A percentile compares a stretch with the other conserved stretches of the same genome.
phyloP scores from a whole-genome alignment of 2,888 invertebrate genomes.

The Hypolimnas misippus region DNA sequence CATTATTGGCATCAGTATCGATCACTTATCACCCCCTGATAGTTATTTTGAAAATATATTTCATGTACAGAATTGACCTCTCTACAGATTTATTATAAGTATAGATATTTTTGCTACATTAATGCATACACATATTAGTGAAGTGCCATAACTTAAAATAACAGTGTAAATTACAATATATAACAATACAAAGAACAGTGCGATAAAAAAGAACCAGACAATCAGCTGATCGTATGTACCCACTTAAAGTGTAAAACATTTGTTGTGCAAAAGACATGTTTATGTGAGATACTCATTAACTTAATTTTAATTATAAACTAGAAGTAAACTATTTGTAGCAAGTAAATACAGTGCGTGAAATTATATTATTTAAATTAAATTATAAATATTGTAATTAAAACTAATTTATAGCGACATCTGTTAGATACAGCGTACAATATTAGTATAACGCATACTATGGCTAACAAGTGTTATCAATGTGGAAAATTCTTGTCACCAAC shows the following conservation, averaged over 20 bases:
- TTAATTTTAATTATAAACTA: neutral
- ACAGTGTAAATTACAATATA: constrained; percentile 5
- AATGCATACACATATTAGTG: constrained; percentile 9
- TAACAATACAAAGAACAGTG: neutral
- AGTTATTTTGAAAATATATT: too few relatives aligned
- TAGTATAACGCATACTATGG: too few relatives aligned
- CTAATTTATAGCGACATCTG: too few relatives aligned
- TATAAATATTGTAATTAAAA: neutral
- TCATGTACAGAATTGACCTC: too few relatives aligned
- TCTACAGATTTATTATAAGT: too few relatives aligned
- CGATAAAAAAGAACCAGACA: neutral
- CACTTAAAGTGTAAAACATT: neutral
- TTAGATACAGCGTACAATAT: too few relatives aligned
- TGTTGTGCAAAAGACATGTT: too few relatives aligned
- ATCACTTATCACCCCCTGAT: too few relatives aligned
- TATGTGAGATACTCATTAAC: neutral
- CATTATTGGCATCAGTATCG: too few relatives aligned
- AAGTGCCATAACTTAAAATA: constrained; percentile 6
- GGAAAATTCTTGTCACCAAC: too few relatives aligned
- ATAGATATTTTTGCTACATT: constrained; percentile 12
- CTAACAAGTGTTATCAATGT: too few relatives aligned
- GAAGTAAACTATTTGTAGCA: neutral
- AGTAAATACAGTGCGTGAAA: neutral
- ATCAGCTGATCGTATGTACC: constrained; percentile 1
- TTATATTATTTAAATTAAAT: neutral